Evolutionary conservation across 1,140 invertebrate genomes (phyloP), one percentile per base, ranked within the genome.

Genomic region (Drosophila pectinifera): DNA sequence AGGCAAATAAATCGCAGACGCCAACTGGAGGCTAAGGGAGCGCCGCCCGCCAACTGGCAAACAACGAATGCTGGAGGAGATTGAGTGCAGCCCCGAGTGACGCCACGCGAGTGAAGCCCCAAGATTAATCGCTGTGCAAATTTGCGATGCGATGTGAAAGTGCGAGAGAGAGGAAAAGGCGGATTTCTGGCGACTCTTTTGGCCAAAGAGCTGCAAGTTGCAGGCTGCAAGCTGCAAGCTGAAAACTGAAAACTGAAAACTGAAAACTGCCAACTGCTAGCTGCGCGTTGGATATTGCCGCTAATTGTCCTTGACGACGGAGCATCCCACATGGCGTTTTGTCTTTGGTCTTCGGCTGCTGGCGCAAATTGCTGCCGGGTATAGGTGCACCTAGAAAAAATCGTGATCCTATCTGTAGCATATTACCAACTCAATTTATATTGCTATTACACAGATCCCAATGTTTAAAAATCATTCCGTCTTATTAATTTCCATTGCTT

Each of bases 281-380:
- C 67, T 76, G 54, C 58, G 34, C 58, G 59, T 78, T 62, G 78
- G 57, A 58, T 85, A 82, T 83, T 70, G 79, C 70, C 79, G 72
- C 83, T 86, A 86, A 86, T 86, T 86, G 83, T 86, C 83, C 83
- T 86, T 86, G 83, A 86, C 83, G 83, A 69, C 51, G 72, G 57
- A 69, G 61, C 81, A 80, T 83, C 82, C 82, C 83, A 86, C 82
- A 82, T 83, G 82, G 70, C 82, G 78, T 77, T 81, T 82, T 81
- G 55, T 78, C 46, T 64, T 58, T 49, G 24, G 48, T 78, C 41
- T 74, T 53, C 56, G 49, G 20, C 48, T 73, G 72, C 51, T 55
- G 56, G 51, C 61, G 73, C 78, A 86, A 86, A 86, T 88, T 86
- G 82, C 83, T 86, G 82, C 82, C 82, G 82, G 81, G 79, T 84